A percentile compares a stretch with the other conserved stretches of the same genome.
These are phyloP conservation scores for Alethe castanea DNA, from an alignment of 2,113 vertebrate species.

Conservation along the genomic window DNA sequence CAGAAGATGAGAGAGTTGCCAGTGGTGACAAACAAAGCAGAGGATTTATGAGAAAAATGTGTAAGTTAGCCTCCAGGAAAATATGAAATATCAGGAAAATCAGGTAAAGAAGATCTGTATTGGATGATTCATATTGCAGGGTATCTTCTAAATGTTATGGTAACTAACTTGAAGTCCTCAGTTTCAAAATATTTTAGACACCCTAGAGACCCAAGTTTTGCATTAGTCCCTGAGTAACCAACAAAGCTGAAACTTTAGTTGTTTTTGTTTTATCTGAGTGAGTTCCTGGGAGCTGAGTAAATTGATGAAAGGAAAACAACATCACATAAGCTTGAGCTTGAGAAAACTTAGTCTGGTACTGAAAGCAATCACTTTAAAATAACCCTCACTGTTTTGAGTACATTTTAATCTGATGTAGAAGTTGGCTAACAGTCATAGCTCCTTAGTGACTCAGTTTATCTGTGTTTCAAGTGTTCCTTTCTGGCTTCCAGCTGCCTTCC, in stretches of 20 bases:
- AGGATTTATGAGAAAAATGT: neutral
- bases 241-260: neutral
- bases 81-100: neutral
- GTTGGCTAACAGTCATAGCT: neutral
- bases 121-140: neutral
- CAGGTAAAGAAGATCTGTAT: neutral
- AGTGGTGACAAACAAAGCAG: neutral
- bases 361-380: neutral
- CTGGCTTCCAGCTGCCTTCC: neutral
- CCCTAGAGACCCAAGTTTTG: neutral
- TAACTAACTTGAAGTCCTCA: neutral
- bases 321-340: neutral
- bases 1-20: neutral
- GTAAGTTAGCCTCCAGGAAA: neutral
- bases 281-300: neutral
- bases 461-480: neutral
- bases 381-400: neutral
- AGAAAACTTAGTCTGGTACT: neutral
- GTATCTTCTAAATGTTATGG: neutral
- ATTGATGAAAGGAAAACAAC: neutral
- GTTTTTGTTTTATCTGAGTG: neutral
- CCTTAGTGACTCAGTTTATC: neutral
- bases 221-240: neutral
- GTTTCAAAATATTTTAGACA: neutral
- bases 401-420: neutral